Conservation (phyloP, 30 jellyfish, hydroid and myxozoan species). For the Chrysaora quinquecirrha region DNA sequence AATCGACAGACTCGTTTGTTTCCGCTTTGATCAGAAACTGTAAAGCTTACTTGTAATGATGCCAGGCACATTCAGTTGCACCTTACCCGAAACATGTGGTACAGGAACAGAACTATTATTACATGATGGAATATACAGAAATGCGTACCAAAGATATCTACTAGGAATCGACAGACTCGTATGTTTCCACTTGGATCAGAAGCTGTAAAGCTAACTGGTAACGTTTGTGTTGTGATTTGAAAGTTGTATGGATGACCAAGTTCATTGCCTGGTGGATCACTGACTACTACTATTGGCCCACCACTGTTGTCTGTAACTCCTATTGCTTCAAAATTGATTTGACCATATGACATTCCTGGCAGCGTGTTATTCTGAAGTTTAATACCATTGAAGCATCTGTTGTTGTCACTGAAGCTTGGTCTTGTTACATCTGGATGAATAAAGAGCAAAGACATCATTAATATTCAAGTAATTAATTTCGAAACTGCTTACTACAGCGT, state of each 20-base stretch:
- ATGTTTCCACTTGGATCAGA: slow-evolving; percentile 66
- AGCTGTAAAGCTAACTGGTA: slow-evolving; percentile 47
- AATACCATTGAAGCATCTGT: slow-evolving; percentile 54
- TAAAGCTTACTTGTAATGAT: slow-evolving; percentile 13
- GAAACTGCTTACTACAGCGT: too few relatives aligned
- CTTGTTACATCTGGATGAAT: slow-evolving; percentile 20
- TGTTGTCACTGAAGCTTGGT: slow-evolving; percentile 48
- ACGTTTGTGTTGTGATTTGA: slow-evolving; percentile 13
- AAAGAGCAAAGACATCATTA: too few relatives aligned
- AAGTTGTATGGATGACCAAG: slow-evolving; percentile 54
- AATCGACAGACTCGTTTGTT: slow-evolving; percentile 43
- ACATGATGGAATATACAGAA: too few relatives aligned
- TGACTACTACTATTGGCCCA: slow-evolving; percentile 28
- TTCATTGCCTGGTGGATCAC: slow-evolving; percentile 56
- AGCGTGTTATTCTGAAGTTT: slow-evolving; percentile 30
- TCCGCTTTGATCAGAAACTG: slow-evolving; percentile 65
- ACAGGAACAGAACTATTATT: too few relatives aligned
- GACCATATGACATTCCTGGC: slow-evolving; percentile 49
- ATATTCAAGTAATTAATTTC: too few relatives aligned
- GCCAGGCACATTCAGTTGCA: too few relatives aligned
- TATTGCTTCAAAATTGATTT: slow-evolving; percentile 51
- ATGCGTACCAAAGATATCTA: slow-evolving; percentile 36
- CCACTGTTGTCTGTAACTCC: slow-evolving; percentile 80
- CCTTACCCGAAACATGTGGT: too few relatives aligned
- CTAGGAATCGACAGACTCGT: slow-evolving; percentile 40